A percentile compares a stretch with the other conserved stretches of the same genome.
phyloP scores from a whole-genome alignment of 2,888 invertebrate genomes.

The Volucella inflata region DNA sequence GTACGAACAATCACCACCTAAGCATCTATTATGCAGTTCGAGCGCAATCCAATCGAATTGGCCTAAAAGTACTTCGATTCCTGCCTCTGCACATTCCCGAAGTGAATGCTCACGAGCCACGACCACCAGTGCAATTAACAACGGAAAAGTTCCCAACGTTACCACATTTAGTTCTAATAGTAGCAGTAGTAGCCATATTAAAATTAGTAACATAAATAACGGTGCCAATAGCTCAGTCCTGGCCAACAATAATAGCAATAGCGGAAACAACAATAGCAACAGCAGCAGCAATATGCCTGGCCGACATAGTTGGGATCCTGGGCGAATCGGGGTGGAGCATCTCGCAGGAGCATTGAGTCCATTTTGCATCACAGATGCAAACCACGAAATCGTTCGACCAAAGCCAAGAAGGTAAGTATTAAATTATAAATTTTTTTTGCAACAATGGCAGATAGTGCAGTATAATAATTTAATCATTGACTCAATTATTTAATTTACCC shows the following conservation, averaged over 20 bases:
- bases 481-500: constrained; percentile 42
- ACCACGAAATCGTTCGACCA: constrained; percentile 93
- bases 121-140: constrained; percentile 66
- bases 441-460: background rate
- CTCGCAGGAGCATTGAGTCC: constrained; percentile 87
- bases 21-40: constrained; percentile 56
- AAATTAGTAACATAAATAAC: constrained; percentile 59
- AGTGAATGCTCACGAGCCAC: constrained; percentile 61
- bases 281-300: constrained; percentile 79
- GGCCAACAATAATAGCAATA: constrained; percentile 66
- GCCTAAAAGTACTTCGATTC: constrained; percentile 65
- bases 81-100: constrained; percentile 49
- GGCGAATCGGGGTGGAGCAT: constrained; percentile 85
- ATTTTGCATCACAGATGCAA: constrained; percentile 88
- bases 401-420: constrained; percentile 90
- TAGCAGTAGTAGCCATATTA: constrained; percentile 72
- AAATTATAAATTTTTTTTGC: background rate
- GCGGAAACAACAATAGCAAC: constrained; percentile 65
- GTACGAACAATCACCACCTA: constrained; percentile 46
- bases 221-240: constrained; percentile 64
- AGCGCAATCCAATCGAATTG: constrained; percentile 56
- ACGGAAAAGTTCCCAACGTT: constrained; percentile 70
- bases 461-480: background rate
- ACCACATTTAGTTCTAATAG: constrained; percentile 70
- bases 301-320: constrained; percentile 83